Conservation (phyloP, 2,888 invertebrate genomes). For the Drosophila picticornis region DNA sequence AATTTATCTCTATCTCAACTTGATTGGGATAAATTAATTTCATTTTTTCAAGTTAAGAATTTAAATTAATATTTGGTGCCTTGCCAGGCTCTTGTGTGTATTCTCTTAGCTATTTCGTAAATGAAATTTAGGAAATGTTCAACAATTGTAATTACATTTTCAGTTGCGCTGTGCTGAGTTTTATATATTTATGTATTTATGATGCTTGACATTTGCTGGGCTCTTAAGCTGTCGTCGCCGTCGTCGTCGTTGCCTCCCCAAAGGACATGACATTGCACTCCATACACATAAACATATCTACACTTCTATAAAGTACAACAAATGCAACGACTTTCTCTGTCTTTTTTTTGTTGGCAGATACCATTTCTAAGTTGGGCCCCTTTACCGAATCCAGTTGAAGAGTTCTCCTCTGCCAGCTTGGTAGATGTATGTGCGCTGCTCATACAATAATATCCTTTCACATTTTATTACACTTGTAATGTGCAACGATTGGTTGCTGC, state of each 20-base stretch:
- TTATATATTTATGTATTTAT: conserved; percentile 22
- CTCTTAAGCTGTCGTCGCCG: conserved; percentile 44
- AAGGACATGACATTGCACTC: conserved; percentile 42
- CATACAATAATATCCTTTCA: conserved; percentile 75
- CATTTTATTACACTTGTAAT: conserved; percentile 80
- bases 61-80: not conserved
- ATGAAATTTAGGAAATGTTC: conserved; percentile 8
- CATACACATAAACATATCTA: conserved; percentile 6
- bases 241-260: conserved; percentile 30
- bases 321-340: conserved; percentile 15
- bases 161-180: not conserved
- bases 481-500: conserved; percentile 67
- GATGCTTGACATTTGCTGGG: conserved; percentile 24
- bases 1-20: not conserved
- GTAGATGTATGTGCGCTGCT: conserved; percentile 28
- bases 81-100: not conserved
- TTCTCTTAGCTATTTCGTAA: conserved; percentile 1
- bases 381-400: conserved; percentile 26
- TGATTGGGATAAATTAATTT: not conserved
- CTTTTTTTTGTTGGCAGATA: conserved; percentile 10
- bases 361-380: not conserved
- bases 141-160: conserved; percentile 44
- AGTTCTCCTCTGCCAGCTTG: conserved; percentile 23
- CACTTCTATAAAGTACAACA: conserved; percentile 4
- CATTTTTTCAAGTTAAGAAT: not conserved